Base-by-base conservation (phyloP, 1,140 invertebrate species). In the Drosophila pseudoananassae region DNA sequence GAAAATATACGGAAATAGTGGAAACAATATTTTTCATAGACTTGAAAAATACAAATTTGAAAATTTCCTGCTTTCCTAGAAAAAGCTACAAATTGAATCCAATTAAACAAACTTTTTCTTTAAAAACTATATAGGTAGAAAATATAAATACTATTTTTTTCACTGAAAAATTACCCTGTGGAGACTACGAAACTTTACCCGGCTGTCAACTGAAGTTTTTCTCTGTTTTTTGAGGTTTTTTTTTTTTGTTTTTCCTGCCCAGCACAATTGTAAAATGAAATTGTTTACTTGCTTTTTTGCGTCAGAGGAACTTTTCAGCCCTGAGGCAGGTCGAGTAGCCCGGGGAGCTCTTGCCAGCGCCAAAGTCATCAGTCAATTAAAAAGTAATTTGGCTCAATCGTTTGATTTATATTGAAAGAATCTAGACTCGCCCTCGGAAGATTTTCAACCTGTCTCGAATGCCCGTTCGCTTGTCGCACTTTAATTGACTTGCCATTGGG, bases 401-500 rank as follows among this genome's bases (percentile, higher is more conserved):
- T 61, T 85, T 85, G 81, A 85, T 80, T 80, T 81, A 75, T 51
- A 66, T 50, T 43, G 15, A 17, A 56, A 31, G 17, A 69, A 46
- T 45, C 51, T 31, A 53, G 31, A 45, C 55, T 49, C 50, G 54
- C 38, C 7, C 40, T 43, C 6, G 4, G 15, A 17, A 15, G 8
- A 38, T 45, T 52, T 65, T 25, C 25, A 63, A 40, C 23, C 15
- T 27, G 29, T 33, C 58, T 53, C 1, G 20, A 17, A 25, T n/a
- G 47, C 15, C 20, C 40, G 29, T 10, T n/a, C 33, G 33, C 46
- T 43, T 2, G 58, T 38, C 63, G 65, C 63, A 69, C 80, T 64
- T 83, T 84, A 83, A 84, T 83, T 83, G 80, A 79, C 80, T 64
- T 50, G 27, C 38, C 60, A 64, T 43, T 68, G 72, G 80, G 57